Evolutionary conservation across 2,797 vertebrate genomes (phyloP), one percentile per base, ranked within the genome.

Genomic region (Bovichtus diacanthus): DNA sequence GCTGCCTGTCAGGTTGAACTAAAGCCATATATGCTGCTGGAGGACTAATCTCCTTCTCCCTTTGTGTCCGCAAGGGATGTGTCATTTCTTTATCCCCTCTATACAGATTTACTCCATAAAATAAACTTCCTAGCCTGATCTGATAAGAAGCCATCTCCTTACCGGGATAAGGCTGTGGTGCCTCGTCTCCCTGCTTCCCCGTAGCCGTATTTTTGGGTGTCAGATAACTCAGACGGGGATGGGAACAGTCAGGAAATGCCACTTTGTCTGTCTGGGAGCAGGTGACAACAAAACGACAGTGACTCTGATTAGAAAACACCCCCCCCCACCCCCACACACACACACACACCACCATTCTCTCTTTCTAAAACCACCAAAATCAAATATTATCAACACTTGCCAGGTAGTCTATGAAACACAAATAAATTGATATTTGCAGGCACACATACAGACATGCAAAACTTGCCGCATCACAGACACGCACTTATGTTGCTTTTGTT

Each of bases 61-160:
- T 94, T 94, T 94, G 92, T 94, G 93, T 93, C 92, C 90, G 88
- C 90, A 76, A 91, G 92, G 93, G 93, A 94, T 94, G 93, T 94
- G 93, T 94, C 93, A 93, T 93, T 94, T 94, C 93, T 93, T 93
- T 93, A 94, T 93, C 93, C 93, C 89, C 86, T 94, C 91, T 90
- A 93, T 94, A 92, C 93, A 94, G 93, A 94, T 94, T 94, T 94
- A 93, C 86, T 93, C 92, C 87, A 92, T 93, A 94, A 94, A 94
- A 94, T 94, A 94, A 94, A 94, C 93, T 94, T 94, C 93, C 93
- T 88, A 88, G 87, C 73, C 87, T 89, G 88, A 94, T 94, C 91
- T 93, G 93, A 94, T 94, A 93, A 93, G 91, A 93, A 93, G 86
- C 90, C 92, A 91, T 92, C 91, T 93, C 91, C 91, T 94, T 90